These are phyloP conservation scores for Shinisaurus crocodilurus DNA, from an alignment of 2,113 vertebrate genomes.

Conservation along the genomic window DNA sequence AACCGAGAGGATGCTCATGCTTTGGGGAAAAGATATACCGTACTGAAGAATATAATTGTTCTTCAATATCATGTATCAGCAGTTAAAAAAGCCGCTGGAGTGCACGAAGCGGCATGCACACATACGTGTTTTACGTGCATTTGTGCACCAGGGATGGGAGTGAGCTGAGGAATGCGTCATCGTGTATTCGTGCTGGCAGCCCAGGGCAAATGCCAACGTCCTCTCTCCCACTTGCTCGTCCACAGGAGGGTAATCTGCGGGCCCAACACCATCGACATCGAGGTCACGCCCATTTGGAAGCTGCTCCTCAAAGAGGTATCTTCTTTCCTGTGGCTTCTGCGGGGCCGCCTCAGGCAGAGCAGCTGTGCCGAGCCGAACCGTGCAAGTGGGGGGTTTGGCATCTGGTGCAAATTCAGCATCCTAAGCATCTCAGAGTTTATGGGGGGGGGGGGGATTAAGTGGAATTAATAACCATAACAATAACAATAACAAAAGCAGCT, in stretches of 20 bases:
- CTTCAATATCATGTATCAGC: no score
- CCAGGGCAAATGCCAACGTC: background rate
- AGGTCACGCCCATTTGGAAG: constrained; percentile 82
- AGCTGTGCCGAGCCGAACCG: background rate
- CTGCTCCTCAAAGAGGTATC: constrained; percentile 83
- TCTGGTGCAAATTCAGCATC: background rate
- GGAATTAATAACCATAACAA: no score
- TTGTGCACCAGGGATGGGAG: no score
- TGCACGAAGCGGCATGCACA: no score
- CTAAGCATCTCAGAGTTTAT: background rate
- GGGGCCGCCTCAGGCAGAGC: background rate
- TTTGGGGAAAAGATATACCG: no score
- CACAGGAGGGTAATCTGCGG: constrained; percentile 80
- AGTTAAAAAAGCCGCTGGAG: no score
- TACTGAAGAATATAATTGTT: no score
- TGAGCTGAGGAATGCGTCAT: no score
- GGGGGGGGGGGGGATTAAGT: background rate
- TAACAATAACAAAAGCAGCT: no score
- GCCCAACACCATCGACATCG: constrained; percentile 80
- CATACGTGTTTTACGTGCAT: no score
- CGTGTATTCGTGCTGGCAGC: background rate
- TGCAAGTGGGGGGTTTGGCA: background rate
- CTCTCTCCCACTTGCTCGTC: constrained; percentile 27
- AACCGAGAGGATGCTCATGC: no score
- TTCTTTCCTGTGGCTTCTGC: constrained; percentile 33